A percentile compares a stretch with the other conserved stretches of the same genome.
These are phyloP conservation scores for Danio jaintianensis DNA, from an alignment of 2,797 vertebrate genomes.

Conservation along the genomic window DNA sequence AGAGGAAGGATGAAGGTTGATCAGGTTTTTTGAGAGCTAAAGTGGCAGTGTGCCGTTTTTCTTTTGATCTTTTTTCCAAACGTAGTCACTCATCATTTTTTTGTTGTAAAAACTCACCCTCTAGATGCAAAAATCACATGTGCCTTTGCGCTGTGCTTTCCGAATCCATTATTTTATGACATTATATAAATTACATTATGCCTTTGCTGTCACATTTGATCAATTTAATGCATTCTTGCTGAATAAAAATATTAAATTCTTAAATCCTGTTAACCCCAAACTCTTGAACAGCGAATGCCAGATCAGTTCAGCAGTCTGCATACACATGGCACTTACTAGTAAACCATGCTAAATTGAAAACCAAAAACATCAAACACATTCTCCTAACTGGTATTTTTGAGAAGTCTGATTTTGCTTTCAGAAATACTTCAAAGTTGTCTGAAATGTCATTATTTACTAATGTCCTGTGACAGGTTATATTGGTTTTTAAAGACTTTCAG, in stretches of 20 bases:
- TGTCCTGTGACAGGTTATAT: neutral
- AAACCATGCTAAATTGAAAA: neutral
- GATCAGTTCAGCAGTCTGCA: neutral
- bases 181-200: neutral
- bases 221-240: neutral
- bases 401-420: neutral
- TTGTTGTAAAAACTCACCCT: no score
- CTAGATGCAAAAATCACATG: no score
- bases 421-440: neutral
- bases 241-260: neutral
- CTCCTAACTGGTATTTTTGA: neutral
- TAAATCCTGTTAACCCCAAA: neutral
- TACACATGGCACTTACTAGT: no score
- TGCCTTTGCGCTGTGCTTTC: no score
- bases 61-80: no score
- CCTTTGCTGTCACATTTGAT: neutral
- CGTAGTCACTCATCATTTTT: no score
- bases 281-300: neutral
- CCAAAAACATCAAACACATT: neutral
- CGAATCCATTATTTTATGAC: neutral
- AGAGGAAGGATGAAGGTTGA: no score
- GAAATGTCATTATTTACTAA: neutral
- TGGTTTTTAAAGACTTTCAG: conserved; percentile 2
- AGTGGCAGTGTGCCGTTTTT: no score
- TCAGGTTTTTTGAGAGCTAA: no score